Conservation (phyloP, 2,888 invertebrate genomes). For the Punctoribates punctum region DNA sequence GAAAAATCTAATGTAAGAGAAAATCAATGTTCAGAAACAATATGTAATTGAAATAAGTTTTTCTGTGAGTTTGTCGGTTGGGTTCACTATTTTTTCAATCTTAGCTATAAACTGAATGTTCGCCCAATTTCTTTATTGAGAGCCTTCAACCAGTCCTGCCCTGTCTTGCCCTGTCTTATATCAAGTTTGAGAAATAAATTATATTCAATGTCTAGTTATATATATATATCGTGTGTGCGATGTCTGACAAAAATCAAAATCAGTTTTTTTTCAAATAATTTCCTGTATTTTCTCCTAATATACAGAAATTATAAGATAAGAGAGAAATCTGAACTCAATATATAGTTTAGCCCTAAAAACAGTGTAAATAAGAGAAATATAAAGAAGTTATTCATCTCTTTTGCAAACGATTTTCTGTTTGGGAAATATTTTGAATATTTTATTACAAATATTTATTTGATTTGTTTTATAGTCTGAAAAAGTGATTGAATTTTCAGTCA, state of each 20-base stretch:
- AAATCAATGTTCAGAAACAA: conserved; percentile 6
- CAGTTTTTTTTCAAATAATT: conserved; percentile 6
- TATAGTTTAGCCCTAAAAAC: not conserved
- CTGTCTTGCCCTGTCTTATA: conserved; percentile 17
- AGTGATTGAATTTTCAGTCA: too few relatives aligned
- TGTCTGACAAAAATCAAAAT: conserved; percentile 18
- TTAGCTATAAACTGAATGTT: not conserved
- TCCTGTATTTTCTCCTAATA: not conserved
- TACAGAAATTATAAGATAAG: not conserved
- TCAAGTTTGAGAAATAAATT: conserved; percentile 21
- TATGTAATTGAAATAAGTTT: not conserved
- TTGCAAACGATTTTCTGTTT: too few relatives aligned
- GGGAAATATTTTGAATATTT: too few relatives aligned
- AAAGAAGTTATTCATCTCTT: too few relatives aligned
- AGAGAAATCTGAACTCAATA: not conserved
- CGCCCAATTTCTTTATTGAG: conserved; percentile 3
- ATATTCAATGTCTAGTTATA: conserved; percentile 20
- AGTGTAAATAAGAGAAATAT: too few relatives aligned
- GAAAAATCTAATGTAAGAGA: not conserved
- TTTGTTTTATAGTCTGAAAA: too few relatives aligned
- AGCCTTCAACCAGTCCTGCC: conserved; percentile 19
- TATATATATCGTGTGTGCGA: not conserved
- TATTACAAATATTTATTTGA: too few relatives aligned
- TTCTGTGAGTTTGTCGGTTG: not conserved
- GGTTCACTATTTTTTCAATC: not conserved